A percentile compares a stretch with the other conserved stretches of the same genome.
phyloP scores from a whole-genome alignment of 2,888 invertebrate species.

The Polyommatus iphigenia region DNA sequence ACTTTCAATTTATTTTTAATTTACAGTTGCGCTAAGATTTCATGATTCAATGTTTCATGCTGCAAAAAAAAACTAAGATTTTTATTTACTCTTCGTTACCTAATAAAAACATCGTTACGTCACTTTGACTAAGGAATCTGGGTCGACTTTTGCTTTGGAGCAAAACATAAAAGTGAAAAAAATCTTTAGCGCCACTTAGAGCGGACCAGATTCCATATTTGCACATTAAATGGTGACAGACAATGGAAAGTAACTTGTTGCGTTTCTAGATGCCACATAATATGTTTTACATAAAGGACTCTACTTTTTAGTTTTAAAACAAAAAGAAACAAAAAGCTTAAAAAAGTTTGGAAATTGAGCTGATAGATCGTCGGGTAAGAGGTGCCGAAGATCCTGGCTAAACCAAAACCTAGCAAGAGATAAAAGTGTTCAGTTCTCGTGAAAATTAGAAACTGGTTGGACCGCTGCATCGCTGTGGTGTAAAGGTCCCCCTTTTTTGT shows the following conservation, averaged over 20 bases:
- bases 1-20: no score
- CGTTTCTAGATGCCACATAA: not conserved
- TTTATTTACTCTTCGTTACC: not conserved
- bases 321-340: no score
- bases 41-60: not conserved
- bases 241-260: constrained; percentile 4
- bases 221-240: not conserved
- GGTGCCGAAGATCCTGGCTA: no score
- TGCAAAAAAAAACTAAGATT: not conserved
- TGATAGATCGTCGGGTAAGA: no score
- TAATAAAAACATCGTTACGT: constrained; percentile 12
- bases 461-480: no score
- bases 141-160: not conserved
- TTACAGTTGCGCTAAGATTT: no score
- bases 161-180: constrained; percentile 6
- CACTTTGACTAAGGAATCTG: not conserved
- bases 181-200: constrained; percentile 29
- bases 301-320: not conserved
- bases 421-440: no score
- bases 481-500: no score
- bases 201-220: constrained; percentile 24
- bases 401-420: no score
- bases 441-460: no score
- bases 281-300: not conserved
- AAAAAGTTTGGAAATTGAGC: no score